Evolutionary conservation across 1,140 invertebrate species (phyloP), one percentile per base, ranked within the genome.

Genomic region (Trichonephila clavipes): DNA sequence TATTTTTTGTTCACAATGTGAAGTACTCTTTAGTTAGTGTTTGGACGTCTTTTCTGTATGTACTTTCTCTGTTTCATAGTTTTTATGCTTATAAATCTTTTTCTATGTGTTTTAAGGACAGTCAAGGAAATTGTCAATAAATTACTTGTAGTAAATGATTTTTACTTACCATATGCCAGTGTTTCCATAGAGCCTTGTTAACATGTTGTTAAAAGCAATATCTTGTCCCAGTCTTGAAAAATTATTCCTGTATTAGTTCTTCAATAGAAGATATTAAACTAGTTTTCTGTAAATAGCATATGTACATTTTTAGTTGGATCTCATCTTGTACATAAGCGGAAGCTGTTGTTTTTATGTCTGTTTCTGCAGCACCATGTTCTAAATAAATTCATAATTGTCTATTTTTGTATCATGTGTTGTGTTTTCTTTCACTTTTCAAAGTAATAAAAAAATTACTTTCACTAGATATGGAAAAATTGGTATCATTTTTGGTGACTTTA

Each of bases 261-360:
- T 24, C 44, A 90, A 90, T 90, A 90, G 89, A 34, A 77, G 72
- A 77, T 77, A 88, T 82, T 81, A 58, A 82, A 62, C 89, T 93
- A 93, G 92, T 82, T 61, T 51, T 64, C 34, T 85, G 92, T 93
- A 93, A 88, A 93, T 93, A 93, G 86, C 69, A 81, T 88, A 66
- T 93, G 92, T 93, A 93, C 69, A 93, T 93, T 93, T 92, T 88
- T 93, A 93, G 92, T 93, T 93, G 92, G 92, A 93, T 93, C 92
- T 93, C 86, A 93, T 93, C 85, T 81, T 93, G 92, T 93, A 93
- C 88, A 93, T 93, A 93, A 88, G 83, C 34, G 64, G 83, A 92
- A 59, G 91, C 91, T 92, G 85, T 92, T 92, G 90, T 92, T 93
- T 93, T 93, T 93, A 93, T 93, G 92, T 93, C 92, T 88, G 92